Evolutionary conservation across 2,888 invertebrate species (phyloP), one percentile per base, ranked within the genome.

Genomic region (Meloe dianella): DNA sequence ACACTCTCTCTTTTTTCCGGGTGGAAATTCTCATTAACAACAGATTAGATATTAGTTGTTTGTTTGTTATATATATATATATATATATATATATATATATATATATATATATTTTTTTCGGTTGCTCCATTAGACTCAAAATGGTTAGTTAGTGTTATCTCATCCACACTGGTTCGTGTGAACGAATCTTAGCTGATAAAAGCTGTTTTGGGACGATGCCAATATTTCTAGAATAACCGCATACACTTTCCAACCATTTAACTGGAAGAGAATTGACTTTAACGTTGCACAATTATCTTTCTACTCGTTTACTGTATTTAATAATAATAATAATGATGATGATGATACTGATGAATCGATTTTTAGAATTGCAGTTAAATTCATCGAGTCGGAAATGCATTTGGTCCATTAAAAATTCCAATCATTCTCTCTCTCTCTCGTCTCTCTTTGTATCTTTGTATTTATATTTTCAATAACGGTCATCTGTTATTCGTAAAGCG

Each of bases 181-280:
- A 24, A 54, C 22, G 54, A 24, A 54, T 54, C 54, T 54, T 54
- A 22, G 24, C 10, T 12, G 54, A 54, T 54, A 54, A 54, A 54
- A 54, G 24, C 54, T 54, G 54, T 54, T 47, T 20, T 54, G 54
- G 54, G 24, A 54, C 54, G 24, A 5, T 24, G 54, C 54, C 54
- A 54, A 54, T 54, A 54, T 24, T 54, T 51, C 47, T 20, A 7
- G 10, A 51, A 51, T 51, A 51, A 12, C 24, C 54, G 54, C 54
- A 54, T 54, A 47, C 20, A 47, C 7, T 47, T 47, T 20, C 54
- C 54, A 54, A 54, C 54, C 54, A 54, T 54, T 54, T 54, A 54
- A 54, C 54, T 24, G 24, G 54, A 54, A 54, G 24, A 22, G 24
- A 54, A 54, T 54, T 24, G 3, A 54, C 54, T 54, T 54, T 5